phyloP scores from a whole-genome alignment of 2,797 vertebrate genomes.

The Lerista edwardsae region DNA sequence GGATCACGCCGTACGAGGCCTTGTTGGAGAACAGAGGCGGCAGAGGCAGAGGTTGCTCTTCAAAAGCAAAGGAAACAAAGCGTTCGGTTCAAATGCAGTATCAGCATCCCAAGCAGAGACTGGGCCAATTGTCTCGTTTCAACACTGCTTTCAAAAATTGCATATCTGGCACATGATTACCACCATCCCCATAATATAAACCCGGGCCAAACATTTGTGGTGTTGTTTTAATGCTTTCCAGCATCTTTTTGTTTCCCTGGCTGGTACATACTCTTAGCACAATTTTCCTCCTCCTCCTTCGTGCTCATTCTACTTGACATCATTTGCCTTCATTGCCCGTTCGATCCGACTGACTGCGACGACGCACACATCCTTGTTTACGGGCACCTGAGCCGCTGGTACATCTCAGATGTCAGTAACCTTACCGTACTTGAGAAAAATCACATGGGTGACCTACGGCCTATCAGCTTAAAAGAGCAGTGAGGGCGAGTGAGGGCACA shows the following conservation, averaged over 20 bases:
- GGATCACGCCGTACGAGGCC: conserved; percentile 82
- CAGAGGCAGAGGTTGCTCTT: conserved; percentile 79
- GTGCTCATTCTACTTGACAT: background rate
- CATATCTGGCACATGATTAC: background rate
- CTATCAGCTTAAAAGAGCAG: background rate
- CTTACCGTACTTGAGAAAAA: background rate
- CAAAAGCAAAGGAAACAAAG: conserved; percentile 16
- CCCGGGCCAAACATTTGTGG: background rate
- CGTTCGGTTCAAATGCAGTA: background rate
- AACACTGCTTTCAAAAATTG: background rate
- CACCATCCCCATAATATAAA: background rate
- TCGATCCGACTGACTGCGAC: background rate
- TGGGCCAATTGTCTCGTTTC: background rate
- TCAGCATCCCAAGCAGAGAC: background rate
- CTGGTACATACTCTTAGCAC: background rate
- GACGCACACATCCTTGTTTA: too few relatives aligned
- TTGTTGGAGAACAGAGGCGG: conserved; percentile 82
- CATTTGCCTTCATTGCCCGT: background rate
- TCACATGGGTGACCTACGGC: background rate
- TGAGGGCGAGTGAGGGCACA: background rate
- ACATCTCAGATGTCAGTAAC: too few relatives aligned
- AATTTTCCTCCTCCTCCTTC: background rate
- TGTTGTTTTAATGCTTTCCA: background rate
- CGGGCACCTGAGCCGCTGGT: background rate
- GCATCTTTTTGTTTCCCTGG: background rate